Evolutionary conservation across 2,888 invertebrate species (phyloP).

Genomic region (Pharmacophagus antenor): DNA sequence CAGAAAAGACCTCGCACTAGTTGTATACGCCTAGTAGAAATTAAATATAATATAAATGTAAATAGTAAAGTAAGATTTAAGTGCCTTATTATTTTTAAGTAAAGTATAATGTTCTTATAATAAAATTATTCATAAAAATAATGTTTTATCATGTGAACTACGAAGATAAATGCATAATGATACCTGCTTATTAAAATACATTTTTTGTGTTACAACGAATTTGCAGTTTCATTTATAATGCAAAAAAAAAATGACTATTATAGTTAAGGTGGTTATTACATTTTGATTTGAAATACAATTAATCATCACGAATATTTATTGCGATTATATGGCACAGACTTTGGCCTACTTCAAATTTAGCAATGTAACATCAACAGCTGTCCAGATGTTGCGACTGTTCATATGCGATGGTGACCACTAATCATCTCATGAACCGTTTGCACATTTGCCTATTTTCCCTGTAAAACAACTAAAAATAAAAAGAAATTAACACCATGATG

Average conservation of each 20-base stretch:
- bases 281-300: background rate
- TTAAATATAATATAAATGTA: constrained; percentile 18
- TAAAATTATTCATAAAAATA: constrained; percentile 1
- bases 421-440: too few species aligned
- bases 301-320: background rate
- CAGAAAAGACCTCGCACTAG: constrained; percentile 31
- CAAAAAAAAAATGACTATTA: background rate
- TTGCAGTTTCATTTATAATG: constrained; percentile 13
- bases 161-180: constrained; percentile 3
- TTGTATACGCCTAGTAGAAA: background rate
- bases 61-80: constrained; percentile 20
- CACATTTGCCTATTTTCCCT: too few species aligned
- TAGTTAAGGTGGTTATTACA: background rate
- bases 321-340: too few species aligned
- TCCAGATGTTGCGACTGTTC: too few species aligned
- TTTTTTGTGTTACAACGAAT: constrained; percentile 12
- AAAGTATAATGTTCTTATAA: constrained; percentile 2
- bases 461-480: too few species aligned
- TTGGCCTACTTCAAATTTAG: too few species aligned
- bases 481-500: too few species aligned
- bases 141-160: constrained; percentile 2
- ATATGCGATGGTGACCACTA: too few species aligned
- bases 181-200: constrained; percentile 25
- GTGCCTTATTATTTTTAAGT: constrained; percentile 22
- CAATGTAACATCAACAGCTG: too few species aligned